Conservation (phyloP, 1,140 invertebrate species). For the Drosophila paulistorum region DNA sequence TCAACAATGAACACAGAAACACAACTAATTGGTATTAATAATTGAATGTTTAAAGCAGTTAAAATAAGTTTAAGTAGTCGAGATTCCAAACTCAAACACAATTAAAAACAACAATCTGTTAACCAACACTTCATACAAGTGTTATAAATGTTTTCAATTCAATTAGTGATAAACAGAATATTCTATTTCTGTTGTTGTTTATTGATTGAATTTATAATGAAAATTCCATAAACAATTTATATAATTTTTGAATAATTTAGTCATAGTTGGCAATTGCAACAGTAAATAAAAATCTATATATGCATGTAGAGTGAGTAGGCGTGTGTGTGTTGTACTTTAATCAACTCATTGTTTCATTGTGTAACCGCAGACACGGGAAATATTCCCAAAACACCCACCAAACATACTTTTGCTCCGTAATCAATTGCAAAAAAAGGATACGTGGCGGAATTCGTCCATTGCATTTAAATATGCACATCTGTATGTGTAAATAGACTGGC, state of each 20-base stretch:
- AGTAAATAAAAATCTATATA: not conserved
- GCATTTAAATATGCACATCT: no score
- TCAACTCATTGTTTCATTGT: constrained; percentile 8
- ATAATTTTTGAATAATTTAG: constrained; percentile 12
- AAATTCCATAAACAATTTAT: not conserved
- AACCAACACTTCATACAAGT: not conserved
- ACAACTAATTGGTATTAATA: no score
- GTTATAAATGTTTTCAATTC: not conserved
- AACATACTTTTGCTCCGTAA: no score
- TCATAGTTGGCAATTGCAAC: not conserved
- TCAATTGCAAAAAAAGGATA: not conserved
- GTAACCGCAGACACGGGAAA: constrained; percentile 1
- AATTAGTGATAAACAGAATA: not conserved
- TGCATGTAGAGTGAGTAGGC: not conserved
- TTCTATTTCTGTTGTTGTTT: not conserved
- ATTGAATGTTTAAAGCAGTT: no score
- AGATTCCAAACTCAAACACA: no score
- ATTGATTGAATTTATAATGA: not conserved
- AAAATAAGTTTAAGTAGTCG: no score
- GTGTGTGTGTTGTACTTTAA: constrained; percentile 1
- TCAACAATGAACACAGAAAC: no score
- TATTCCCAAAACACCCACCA: not conserved
- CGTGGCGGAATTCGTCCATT: not conserved
- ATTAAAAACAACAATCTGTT: not conserved
- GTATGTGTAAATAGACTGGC: no score